These are phyloP conservation scores for Auanema freiburgensis DNA, from an alignment of 2,888 invertebrate genomes.

Conservation along the genomic window DNA sequence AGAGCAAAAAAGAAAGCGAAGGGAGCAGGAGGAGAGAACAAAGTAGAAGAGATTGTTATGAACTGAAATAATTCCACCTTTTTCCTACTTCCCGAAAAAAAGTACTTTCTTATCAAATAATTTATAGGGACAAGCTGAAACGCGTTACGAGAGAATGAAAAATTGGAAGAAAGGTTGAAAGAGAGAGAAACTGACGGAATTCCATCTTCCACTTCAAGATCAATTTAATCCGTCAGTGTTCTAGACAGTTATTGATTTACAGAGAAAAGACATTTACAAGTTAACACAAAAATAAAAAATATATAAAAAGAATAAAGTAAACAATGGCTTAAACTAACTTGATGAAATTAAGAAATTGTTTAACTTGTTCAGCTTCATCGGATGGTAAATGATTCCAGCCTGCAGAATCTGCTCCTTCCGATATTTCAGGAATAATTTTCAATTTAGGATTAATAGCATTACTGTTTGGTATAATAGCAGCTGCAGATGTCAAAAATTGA, in stretches of 20 bases:
- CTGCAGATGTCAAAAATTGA: neutral
- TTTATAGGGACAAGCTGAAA: neutral
- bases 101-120: no score
- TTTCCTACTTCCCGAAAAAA: no score
- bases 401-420: slow-evolving; percentile 3
- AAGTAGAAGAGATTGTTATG: neutral
- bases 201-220: slow-evolving; percentile 20
- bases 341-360: no score
- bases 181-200: slow-evolving; percentile 12
- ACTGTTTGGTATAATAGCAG: neutral
- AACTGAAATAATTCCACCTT: neutral
- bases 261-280: no score
- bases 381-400: slow-evolving; percentile 2
- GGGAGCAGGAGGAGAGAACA: neutral
- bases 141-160: slow-evolving; percentile 11
- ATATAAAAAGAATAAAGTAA: no score
- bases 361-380: no score
- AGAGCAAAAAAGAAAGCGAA: slow-evolving; percentile 4
- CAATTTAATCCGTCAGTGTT: slow-evolving; percentile 1
- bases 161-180: neutral
- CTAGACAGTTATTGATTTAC: no score
- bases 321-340: no score
- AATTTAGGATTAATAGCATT: neutral
- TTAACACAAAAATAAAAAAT: no score
- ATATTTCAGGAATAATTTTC: slow-evolving; percentile 5